Evolutionary conservation across 2,888 invertebrate species (phyloP).

Genomic region (Idaea dimidiata): DNA sequence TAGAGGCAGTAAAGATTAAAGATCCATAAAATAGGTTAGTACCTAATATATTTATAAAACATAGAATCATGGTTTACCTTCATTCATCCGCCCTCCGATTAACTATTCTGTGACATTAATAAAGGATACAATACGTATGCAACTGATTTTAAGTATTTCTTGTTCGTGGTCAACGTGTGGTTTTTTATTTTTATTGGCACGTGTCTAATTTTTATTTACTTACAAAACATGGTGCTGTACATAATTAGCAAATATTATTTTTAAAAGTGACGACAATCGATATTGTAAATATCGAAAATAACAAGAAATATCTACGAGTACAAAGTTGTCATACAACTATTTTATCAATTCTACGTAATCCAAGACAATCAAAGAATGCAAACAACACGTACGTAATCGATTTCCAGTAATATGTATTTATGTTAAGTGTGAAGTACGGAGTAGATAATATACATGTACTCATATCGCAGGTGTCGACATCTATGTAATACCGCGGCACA

Average conservation of each 20-base stretch:
- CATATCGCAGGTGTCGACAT: neutral
- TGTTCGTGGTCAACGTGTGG: too few species aligned
- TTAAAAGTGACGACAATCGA: constrained; percentile 39
- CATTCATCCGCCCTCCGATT: too few species aligned
- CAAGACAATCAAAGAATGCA: constrained; percentile 32
- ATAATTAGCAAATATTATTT: neutral
- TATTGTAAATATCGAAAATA: constrained; percentile 41
- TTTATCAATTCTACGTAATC: constrained; percentile 44
- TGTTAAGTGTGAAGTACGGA: constrained; percentile 2
- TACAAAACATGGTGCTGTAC: neutral
- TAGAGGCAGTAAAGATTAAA: too few species aligned
- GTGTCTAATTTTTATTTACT: too few species aligned
- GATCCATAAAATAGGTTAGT: too few species aligned
- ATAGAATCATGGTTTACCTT: too few species aligned
- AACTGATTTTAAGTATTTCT: too few species aligned
- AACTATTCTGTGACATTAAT: too few species aligned
- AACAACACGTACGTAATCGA: constrained; percentile 26
- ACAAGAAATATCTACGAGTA: constrained; percentile 34
- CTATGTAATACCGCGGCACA: neutral
- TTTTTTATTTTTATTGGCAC: too few species aligned
- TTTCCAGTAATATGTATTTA: constrained; percentile 25
- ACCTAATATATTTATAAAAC: too few species aligned
- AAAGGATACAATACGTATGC: too few species aligned
- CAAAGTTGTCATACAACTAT: constrained; percentile 30
- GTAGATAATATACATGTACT: too few species aligned